A percentile compares a stretch with the other conserved stretches of the same genome.
Conservation (phyloP, 2,113 vertebrate species). For the Macroglossus sobrinus region DNA sequence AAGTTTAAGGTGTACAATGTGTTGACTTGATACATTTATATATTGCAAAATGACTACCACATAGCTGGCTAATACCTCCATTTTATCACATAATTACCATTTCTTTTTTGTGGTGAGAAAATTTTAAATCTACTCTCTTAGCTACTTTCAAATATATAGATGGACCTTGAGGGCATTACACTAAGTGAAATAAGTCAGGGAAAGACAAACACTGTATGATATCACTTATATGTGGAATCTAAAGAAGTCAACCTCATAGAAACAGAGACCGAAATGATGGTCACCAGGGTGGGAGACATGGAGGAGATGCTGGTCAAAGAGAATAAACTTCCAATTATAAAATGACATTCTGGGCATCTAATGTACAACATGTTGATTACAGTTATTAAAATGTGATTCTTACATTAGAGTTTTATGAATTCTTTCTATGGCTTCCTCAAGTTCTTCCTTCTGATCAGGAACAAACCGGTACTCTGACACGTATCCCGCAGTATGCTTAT, state of each 20-base stretch:
- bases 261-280: background rate
- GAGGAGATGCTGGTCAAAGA: background rate
- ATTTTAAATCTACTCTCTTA: background rate
- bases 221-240: background rate
- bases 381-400: slow-evolving; percentile 63
- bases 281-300: no score
- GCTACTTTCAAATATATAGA: background rate
- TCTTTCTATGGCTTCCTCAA: slow-evolving; percentile 89
- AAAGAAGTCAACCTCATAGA: background rate
- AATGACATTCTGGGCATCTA: background rate
- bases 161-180: background rate
- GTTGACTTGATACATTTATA: background rate
- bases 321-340: background rate
- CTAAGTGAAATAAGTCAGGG: background rate
- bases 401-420: slow-evolving; percentile 92
- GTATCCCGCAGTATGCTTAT: slow-evolving; percentile 87
- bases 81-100: background rate
- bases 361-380: background rate
- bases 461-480: slow-evolving; percentile 93
- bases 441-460: slow-evolving; percentile 92
- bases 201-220: background rate
- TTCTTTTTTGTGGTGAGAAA: background rate
- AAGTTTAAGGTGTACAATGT: background rate
- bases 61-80: background rate
- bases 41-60: background rate